A percentile compares a stretch with the other conserved stretches of the same genome.
Evolutionary conservation across 2,797 vertebrate species (phyloP).

Genomic region (Melanogrammus aeglefinus): DNA sequence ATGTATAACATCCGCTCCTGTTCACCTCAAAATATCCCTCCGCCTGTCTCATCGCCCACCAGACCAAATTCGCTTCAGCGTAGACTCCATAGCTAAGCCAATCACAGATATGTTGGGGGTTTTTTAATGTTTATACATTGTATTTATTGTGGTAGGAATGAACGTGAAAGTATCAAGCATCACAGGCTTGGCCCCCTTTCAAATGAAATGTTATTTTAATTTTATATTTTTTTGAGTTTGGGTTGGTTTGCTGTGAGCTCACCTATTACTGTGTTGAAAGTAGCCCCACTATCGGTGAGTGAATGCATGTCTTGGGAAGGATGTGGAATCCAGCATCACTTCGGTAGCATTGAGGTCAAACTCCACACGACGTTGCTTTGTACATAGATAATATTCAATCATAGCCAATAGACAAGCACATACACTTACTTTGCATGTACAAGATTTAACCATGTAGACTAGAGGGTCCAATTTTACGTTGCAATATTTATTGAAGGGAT

Average conservation of each 20-base stretch:
- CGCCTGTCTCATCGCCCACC: background rate
- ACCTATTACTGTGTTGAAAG: conserved; percentile 10
- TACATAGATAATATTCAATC: conserved; percentile 55
- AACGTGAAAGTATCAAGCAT: background rate
- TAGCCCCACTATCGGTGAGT: conserved; percentile 9
- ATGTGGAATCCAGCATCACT: conserved; percentile 38
- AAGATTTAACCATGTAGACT: conserved; percentile 67
- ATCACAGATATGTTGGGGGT: background rate
- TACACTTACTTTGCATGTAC: conserved; percentile 81
- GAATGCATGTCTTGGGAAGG: conserved; percentile 39
- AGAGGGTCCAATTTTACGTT: conserved; percentile 58
- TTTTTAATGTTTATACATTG: background rate
- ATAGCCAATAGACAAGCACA: conserved; percentile 64
- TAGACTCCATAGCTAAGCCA: background rate
- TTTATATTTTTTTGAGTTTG: background rate
- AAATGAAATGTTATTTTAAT: background rate
- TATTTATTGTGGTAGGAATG: background rate
- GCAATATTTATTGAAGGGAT: conserved; percentile 61
- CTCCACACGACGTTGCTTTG: conserved; percentile 47
- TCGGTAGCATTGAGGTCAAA: conserved; percentile 57
- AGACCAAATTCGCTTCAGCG: background rate
- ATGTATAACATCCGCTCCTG: background rate
- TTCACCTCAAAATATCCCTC: background rate
- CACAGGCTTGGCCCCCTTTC: background rate
- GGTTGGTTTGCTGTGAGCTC: conserved; percentile 1